Evolutionary conservation across 2,888 invertebrate species (phyloP), one percentile per base, ranked within the genome.

Genomic region (Cephus pygmeus): DNA sequence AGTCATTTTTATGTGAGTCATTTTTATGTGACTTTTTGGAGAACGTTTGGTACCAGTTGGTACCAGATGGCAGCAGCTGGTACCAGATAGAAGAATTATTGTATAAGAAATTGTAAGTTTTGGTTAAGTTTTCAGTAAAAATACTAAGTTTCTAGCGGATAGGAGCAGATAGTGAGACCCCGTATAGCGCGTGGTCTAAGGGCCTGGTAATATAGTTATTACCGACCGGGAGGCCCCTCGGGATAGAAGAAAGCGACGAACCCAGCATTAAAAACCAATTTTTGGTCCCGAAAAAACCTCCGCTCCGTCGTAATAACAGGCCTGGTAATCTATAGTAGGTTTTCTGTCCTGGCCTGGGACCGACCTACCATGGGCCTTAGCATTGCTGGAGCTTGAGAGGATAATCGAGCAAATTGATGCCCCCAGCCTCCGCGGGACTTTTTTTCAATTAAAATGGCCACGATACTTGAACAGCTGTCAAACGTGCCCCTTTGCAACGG

Each of bases 221-320:
- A 91, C 88, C 86, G 86, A 85, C 87, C 86, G 83, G 83, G 86
- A 84, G 84, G 84, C 85, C 85, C 69, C 87, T 83, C 83, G 75
- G 85, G 86, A 80, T 84, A 85, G 83, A 87, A 88, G 88, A 89
- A 88, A 90, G 90, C 88, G 87, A 86, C 87, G 87, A 90, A 89
- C 90, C 88, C 87, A 84, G 87, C 88, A 91, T 91, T 91, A 91
- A 91, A 90, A 91, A 91, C 90, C 91, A 91, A 91, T 91, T 91
- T 91, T 90, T 90, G 84, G 88, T 85, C 85, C 88, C 88, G 87
- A 90, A 91, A 90, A 90, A 88, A 88, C 87, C 88, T 89, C 87
- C 88, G 88, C 87, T 87, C 88, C 84, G 83, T 82, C 87, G 85
- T 91, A 91, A 91, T 91, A 91, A 91, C 90, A 91, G 90, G 88